Base-by-base conservation (phyloP, 2,888 invertebrate genomes). In the Xestia xanthographa region DNA sequence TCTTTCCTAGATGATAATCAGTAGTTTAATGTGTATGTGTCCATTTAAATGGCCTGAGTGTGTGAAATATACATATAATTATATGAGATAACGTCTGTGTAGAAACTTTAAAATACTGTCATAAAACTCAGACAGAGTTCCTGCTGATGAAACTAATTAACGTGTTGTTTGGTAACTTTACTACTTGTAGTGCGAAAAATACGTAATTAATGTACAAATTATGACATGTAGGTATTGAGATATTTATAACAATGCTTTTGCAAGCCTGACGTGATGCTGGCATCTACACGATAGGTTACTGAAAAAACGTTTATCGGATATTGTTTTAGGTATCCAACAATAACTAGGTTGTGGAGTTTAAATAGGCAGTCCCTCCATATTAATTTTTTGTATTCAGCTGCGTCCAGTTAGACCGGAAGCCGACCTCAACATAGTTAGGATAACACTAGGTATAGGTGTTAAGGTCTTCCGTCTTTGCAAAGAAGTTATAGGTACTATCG, bases 11-110 rank as follows among this genome's bases (percentile, higher is more conserved):
- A 77, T 72, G 0, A n/a, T 22, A 67, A 86, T 86, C 66, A 72
- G 29, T 34, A 62, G 66, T 45, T 45, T 41, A 73, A 58, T 66
- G 63, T 60, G n/a, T 65, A 45, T 82, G 50, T 63, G 34, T 29
- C 43, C 29, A 63, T 67, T 56, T 26, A 65, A 62, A 60, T 62
- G 60, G 20, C 4, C 5, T n/a, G 29, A 68, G 29, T 71, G 45
- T 68, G 70, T 78, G 84, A 83, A 83, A 83, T 63, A 45, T 17
- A 29, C 48, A 29, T 67, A 63, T 83, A 68, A 82, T 71, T 62
- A 66, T 29, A 45, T 22, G 0, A 68, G 82, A 85, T 82, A 82
- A 22, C 14, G 65, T 71, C 58, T 9, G 6, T 83, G 38, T 58
- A 14, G 70, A 14, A 73, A 83, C 50, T 6, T 14, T 69, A 38